Percentiles rank a stretch among this genome's conserved stretches.
Conservation (phyloP, 2,888 invertebrate species). For the Linnaemya tessellans region DNA sequence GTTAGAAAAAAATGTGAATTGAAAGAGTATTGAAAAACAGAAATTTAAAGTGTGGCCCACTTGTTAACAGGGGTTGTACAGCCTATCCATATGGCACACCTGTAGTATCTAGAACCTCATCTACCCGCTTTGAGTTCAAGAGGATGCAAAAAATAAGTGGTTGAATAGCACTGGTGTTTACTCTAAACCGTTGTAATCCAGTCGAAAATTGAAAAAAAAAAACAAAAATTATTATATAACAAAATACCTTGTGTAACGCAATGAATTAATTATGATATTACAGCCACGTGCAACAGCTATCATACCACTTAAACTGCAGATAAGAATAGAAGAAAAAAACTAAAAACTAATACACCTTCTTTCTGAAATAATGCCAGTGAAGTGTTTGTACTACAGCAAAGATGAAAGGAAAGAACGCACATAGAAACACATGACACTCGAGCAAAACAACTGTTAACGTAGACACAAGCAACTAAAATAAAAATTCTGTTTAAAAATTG, state of each 20-base stretch:
- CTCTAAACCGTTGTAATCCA: background rate
- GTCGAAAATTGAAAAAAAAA: background rate
- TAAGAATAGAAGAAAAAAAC: background rate
- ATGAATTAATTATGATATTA: constrained; percentile 41
- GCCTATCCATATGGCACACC: no score
- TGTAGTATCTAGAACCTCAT: no score
- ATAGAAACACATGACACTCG: constrained; percentile 35
- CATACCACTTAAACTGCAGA: constrained; percentile 17
- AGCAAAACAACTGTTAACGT: constrained; percentile 27
- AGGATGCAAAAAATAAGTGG: no score
- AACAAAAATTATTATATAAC: background rate
- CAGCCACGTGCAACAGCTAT: constrained; percentile 21
- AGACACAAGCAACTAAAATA: background rate
- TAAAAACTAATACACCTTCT: constrained; percentile 35
- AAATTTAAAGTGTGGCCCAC: no score
- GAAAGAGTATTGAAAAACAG: no score
- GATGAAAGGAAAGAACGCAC: constrained; percentile 25
- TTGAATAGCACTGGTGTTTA: no score
- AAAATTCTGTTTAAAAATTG: constrained; percentile 53
- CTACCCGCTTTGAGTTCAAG: no score
- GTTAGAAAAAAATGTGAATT: no score
- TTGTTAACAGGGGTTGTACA: no score
- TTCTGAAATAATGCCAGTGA: constrained; percentile 36
- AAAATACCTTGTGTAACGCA: constrained; percentile 46
- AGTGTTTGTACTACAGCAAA: constrained; percentile 10